phyloP scores from a whole-genome alignment of 92 coral and sea anemone species.

The Parazoanthus swiftii region DNA sequence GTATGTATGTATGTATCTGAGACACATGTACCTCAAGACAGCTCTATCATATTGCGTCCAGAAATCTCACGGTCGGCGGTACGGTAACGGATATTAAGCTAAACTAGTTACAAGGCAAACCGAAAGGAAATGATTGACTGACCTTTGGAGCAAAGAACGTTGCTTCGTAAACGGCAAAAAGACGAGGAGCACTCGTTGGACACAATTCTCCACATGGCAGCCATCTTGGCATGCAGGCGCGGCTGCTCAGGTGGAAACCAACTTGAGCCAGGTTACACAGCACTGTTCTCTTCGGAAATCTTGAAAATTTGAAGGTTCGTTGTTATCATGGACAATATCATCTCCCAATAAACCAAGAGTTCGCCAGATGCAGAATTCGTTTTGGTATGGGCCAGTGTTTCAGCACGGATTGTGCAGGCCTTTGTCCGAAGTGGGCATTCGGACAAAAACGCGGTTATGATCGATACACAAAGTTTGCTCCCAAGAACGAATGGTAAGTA shows the following conservation, averaged over 20 bases:
- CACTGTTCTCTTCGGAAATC: background rate
- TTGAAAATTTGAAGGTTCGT: background rate
- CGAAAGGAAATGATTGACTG: background rate
- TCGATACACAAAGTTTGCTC: conserved; percentile 96
- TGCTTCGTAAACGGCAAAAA: conserved; percentile 28
- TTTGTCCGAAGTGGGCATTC: conserved; percentile 84
- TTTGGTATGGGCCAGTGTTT: conserved; percentile 96
- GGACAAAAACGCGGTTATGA: conserved; percentile 93
- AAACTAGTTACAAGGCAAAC: too few relatives aligned
- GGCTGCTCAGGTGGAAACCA: background rate
- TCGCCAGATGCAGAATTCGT: conserved; percentile 44
- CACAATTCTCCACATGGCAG: conserved; percentile 26
- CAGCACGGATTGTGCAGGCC: conserved; percentile 92
- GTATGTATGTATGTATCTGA: too few relatives aligned
- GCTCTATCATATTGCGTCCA: too few relatives aligned
- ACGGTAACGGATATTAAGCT: too few relatives aligned
- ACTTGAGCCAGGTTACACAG: conserved; percentile 29
- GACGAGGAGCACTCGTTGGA: background rate
- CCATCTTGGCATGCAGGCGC: conserved; percentile 6
- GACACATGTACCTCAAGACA: too few relatives aligned
- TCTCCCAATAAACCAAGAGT: conserved; percentile 11
- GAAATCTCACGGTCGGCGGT: too few relatives aligned
- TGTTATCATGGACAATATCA: conserved; percentile 33
- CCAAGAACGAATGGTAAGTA: conserved; percentile 83
- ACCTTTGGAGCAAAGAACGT: background rate